A percentile compares a stretch with the other conserved stretches of the same genome.
phyloP scores from a whole-genome alignment of 1,140 invertebrate genomes.

The Hyphantria cunea region DNA sequence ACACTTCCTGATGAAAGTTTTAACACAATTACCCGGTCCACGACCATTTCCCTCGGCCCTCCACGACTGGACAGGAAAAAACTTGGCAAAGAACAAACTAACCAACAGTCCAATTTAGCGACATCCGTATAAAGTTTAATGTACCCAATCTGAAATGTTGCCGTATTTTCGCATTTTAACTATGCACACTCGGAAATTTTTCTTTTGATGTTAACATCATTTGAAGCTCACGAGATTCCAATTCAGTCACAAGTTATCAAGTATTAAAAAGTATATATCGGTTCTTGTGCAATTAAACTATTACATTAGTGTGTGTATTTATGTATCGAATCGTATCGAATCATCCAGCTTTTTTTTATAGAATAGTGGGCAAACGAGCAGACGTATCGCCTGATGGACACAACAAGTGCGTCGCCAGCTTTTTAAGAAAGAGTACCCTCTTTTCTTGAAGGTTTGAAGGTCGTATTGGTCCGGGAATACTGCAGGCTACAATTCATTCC shows the following conservation, averaged over 20 bases:
- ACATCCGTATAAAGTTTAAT: conserved; percentile 78
- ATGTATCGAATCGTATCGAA: too few relatives aligned
- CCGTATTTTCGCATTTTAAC: conserved; percentile 62
- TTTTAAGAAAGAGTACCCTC: too few relatives aligned
- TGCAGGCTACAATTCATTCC: too few relatives aligned
- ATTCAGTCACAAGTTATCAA: neutral
- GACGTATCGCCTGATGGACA: too few relatives aligned
- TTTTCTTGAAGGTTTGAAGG: too few relatives aligned
- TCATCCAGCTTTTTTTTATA: too few relatives aligned
- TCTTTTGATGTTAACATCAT: conserved; percentile 16
- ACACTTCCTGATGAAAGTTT: conserved; percentile 78
- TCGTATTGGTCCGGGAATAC: too few relatives aligned
- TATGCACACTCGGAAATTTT: conserved; percentile 32
- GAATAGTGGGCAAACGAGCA: too few relatives aligned
- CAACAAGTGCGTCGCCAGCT: too few relatives aligned
- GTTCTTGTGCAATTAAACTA: too few relatives aligned
- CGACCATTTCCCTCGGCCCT: conserved; percentile 62
- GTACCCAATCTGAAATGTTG: conserved; percentile 73
- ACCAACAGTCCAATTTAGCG: conserved; percentile 74
- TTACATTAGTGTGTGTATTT: too few relatives aligned
- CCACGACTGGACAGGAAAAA: conserved; percentile 69
- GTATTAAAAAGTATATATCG: too few relatives aligned
- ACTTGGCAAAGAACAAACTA: conserved; percentile 79
- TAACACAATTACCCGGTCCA: conserved; percentile 76
- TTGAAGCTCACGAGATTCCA: conserved; percentile 6